Conservation (phyloP, 2,888 invertebrate species). For the Cacoxenus indagator region DNA sequence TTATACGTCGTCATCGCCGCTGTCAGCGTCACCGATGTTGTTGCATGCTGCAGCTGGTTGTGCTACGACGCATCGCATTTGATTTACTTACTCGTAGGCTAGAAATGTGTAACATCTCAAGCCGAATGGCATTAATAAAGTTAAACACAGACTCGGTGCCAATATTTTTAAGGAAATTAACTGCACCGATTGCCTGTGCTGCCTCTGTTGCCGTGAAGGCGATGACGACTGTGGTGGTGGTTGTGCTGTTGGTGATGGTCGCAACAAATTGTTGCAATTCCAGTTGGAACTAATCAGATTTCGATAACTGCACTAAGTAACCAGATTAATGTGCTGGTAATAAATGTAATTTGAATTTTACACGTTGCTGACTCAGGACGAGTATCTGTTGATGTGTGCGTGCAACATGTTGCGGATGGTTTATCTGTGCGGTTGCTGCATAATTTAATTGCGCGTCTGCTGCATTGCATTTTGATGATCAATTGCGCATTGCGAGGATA, state of each 20-base stretch:
- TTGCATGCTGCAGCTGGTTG: conserved; percentile 24
- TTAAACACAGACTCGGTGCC: not conserved
- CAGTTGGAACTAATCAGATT: conserved; percentile 60
- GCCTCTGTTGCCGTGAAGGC: not conserved
- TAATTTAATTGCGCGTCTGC: conserved; percentile 58
- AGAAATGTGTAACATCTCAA: too few species aligned
- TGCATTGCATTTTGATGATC: conserved; percentile 3
- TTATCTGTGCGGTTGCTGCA: conserved; percentile 28
- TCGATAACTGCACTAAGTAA: conserved; percentile 67
- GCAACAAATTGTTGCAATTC: conserved; percentile 25
- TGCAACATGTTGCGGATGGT: not conserved
- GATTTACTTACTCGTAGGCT: not conserved
- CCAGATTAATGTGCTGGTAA: conserved; percentile 62
- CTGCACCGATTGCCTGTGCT: not conserved
- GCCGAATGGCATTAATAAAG: not conserved
- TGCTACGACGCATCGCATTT: not conserved
- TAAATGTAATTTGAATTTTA: conserved; percentile 66
- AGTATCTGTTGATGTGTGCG: not conserved
- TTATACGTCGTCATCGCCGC: not conserved
- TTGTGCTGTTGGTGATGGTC: conserved; percentile 2
- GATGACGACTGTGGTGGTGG: not conserved
- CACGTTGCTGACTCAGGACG: conserved; percentile 13
- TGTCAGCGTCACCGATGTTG: conserved; percentile 17
- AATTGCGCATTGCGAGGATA: conserved; percentile 3
- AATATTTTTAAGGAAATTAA: conserved; percentile 8